Percentiles rank a stretch among this genome's conserved stretches.
Conservation (phyloP, 2,113 vertebrate species). For the Myotis lucifugus region DNA sequence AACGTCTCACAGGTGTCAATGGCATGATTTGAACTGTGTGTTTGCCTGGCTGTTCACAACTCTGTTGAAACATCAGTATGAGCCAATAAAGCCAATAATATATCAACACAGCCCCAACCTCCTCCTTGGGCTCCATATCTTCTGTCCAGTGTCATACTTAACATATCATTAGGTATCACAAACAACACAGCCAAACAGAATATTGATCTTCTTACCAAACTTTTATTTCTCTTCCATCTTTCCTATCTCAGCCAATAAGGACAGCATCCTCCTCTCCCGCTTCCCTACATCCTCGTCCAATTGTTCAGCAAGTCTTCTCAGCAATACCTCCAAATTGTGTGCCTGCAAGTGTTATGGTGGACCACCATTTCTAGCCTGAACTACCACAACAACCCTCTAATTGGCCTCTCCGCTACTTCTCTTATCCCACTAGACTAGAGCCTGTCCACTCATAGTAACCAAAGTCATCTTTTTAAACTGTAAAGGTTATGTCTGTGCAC, state of each 20-base stretch:
- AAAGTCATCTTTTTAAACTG: not conserved
- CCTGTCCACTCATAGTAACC: not conserved
- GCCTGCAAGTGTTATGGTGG: not conserved
- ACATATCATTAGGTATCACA: not conserved
- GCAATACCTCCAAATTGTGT: not conserved
- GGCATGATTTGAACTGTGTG: not conserved
- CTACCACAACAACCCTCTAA: not conserved
- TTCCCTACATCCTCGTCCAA: not conserved
- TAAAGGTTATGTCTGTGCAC: not conserved
- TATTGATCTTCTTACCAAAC: not conserved
- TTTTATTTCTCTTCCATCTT: not conserved
- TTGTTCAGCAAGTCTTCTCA: not conserved
- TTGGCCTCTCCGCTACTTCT: not conserved
- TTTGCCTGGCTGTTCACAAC: not conserved
- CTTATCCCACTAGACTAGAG: not conserved
- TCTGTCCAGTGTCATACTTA: not conserved
- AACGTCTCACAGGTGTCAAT: not conserved
- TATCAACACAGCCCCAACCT: not conserved
- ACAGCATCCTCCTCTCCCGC: not conserved
- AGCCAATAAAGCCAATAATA: not conserved
- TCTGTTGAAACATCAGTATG: not conserved
- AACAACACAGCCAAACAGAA: not conserved
- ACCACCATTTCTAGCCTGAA: not conserved
- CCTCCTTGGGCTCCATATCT: not conserved
- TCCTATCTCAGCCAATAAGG: not conserved